Conservation (phyloP, 2,888 invertebrate genomes). For the Phania funesta region DNA sequence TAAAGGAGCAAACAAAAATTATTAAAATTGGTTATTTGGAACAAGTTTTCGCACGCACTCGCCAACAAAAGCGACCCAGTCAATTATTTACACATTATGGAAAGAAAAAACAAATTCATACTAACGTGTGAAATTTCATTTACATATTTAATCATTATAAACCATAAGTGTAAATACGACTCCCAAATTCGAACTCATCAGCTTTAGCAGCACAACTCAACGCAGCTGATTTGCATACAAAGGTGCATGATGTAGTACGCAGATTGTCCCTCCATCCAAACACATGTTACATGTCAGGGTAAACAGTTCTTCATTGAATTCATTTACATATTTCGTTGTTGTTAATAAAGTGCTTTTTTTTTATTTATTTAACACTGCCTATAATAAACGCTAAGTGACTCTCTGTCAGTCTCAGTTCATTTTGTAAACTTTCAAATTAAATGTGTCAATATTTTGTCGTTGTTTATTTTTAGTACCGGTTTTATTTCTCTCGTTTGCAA, state of each 20-base stretch:
- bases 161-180: constrained; percentile 42
- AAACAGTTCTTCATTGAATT: constrained; percentile 19
- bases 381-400: not conserved
- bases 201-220: not conserved
- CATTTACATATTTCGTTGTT: constrained; percentile 32
- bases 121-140: constrained; percentile 78
- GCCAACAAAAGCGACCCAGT: not conserved
- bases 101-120: constrained; percentile 34
- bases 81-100: constrained; percentile 25
- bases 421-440: constrained; percentile 59
- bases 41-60: constrained; percentile 10
- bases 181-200: constrained; percentile 38
- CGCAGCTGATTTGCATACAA: constrained; percentile 56
- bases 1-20: not conserved
- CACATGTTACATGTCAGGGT: constrained; percentile 7
- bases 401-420: constrained; percentile 6
- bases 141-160: constrained; percentile 77
- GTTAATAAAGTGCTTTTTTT: constrained; percentile 20
- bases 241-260: constrained; percentile 5
- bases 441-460: constrained; percentile 60
- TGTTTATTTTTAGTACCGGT: constrained; percentile 33
- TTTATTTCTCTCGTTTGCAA: constrained; percentile 38
- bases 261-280: not conserved
- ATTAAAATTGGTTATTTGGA: constrained; percentile 19
- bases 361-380: not conserved